Percentiles rank a stretch among this genome's conserved stretches.
Evolutionary conservation across 2,797 vertebrate genomes (phyloP).

Genomic region (Pogonophryne albipinna): DNA sequence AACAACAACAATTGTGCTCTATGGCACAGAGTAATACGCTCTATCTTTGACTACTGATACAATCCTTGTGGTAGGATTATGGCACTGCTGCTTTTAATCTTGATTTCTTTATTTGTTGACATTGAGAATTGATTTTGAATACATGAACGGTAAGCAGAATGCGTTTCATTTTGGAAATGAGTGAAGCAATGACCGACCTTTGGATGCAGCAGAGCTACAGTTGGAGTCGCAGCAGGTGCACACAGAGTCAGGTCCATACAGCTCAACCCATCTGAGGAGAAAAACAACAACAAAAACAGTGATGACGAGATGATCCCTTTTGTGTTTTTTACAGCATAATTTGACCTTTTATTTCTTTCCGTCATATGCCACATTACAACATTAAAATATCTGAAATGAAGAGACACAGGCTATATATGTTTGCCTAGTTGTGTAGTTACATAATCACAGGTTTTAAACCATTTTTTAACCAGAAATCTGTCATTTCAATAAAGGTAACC

Average conservation of each 20-base stretch:
- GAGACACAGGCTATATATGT: too few species aligned
- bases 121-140: neutral
- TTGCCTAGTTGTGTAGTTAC: too few species aligned
- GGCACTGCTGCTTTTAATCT: neutral
- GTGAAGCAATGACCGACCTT: conserved; percentile 51
- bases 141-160: too few species aligned
- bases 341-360: neutral
- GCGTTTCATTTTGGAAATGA: neutral
- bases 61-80: neutral
- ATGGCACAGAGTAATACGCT: too few species aligned
- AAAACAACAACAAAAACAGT: neutral
- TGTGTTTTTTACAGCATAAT: neutral
- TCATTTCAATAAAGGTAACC: too few species aligned
- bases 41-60: neutral
- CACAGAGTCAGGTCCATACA: conserved; percentile 63
- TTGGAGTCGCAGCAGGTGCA: conserved; percentile 81
- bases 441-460: too few species aligned
- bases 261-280: conserved; percentile 79
- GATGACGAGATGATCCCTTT: neutral
- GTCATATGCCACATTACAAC: too few species aligned
- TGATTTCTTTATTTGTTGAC: neutral
- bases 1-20: neutral
- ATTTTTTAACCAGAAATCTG: too few species aligned
- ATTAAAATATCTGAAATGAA: too few species aligned
- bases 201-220: conserved; percentile 61